These are phyloP conservation scores for Ochropleura leucogaster DNA, from an alignment of 2,888 invertebrate species.

Conservation along the genomic window DNA sequence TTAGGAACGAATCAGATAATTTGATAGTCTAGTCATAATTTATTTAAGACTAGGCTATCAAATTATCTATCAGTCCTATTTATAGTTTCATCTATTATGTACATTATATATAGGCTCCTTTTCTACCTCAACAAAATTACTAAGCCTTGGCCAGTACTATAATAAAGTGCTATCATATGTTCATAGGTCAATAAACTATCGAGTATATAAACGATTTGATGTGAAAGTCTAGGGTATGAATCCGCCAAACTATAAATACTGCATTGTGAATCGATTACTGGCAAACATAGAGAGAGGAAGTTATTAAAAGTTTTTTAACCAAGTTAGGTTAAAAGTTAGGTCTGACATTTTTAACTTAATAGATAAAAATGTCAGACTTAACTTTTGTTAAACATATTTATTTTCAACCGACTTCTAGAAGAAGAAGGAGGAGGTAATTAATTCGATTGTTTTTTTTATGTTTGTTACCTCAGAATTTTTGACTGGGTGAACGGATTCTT, in stretches of 20 bases:
- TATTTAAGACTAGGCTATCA: neutral
- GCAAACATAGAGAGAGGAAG: neutral
- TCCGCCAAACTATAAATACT: neutral
- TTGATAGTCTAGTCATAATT: neutral
- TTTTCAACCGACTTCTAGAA: too few species aligned
- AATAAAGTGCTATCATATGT: constrained; percentile 18
- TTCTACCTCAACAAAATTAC: neutral
- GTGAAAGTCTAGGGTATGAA: constrained; percentile 18
- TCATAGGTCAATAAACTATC: constrained; percentile 48
- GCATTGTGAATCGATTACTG: neutral
- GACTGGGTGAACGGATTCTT: too few species aligned
- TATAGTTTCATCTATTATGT: neutral
- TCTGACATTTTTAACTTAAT: neutral
- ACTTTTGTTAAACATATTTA: neutral
- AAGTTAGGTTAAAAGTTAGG: too few species aligned
- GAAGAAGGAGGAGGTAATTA: too few species aligned
- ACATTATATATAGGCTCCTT: neutral
- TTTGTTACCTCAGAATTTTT: too few species aligned
- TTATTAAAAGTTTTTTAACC: neutral
- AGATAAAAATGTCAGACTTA: neutral
- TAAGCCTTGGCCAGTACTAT: neutral
- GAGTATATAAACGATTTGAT: constrained; percentile 22
- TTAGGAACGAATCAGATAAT: too few species aligned
- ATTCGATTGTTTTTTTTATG: too few species aligned
- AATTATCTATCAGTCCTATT: neutral